These are phyloP conservation scores for Acanthochromis polyacanthus DNA, from an alignment of 2,113 vertebrate genomes.

Conservation along the genomic window DNA sequence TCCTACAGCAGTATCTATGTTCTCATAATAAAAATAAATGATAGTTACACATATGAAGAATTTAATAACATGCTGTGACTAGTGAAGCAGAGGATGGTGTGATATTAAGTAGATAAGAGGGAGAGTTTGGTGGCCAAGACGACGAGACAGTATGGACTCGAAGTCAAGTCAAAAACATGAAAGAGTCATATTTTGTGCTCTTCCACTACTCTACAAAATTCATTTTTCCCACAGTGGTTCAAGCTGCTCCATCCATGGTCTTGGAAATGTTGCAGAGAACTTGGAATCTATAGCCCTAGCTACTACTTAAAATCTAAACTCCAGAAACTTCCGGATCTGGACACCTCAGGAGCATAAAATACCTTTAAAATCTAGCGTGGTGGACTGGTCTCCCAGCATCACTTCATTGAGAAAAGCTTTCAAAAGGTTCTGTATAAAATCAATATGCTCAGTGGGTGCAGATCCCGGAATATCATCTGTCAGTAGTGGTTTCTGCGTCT, in stretches of 20 bases:
- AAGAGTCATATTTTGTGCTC: no score
- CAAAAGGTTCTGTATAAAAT: conserved; percentile 19
- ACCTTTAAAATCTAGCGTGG: neutral
- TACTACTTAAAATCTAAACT: neutral
- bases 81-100: neutral
- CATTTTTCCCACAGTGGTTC: neutral
- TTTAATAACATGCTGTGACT: neutral
- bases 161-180: no score
- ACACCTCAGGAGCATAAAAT: neutral
- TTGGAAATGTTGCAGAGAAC: neutral
- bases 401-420: conserved; percentile 16
- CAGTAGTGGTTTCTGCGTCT: conserved; percentile 55
- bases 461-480: conserved; percentile 51
- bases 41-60: neutral
- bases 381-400: neutral
- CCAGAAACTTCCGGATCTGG: conserved; percentile 3
- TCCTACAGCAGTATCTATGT: no score
- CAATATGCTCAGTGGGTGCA: conserved; percentile 16
- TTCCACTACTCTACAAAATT: no score
- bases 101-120: neutral
- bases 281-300: no score
- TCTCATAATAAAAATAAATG: neutral
- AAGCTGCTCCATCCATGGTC: neutral
- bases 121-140: neutral
- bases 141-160: no score